Evolutionary conservation across 2,888 invertebrate genomes (phyloP).

Genomic region (Steinernema hermaphroditum): DNA sequence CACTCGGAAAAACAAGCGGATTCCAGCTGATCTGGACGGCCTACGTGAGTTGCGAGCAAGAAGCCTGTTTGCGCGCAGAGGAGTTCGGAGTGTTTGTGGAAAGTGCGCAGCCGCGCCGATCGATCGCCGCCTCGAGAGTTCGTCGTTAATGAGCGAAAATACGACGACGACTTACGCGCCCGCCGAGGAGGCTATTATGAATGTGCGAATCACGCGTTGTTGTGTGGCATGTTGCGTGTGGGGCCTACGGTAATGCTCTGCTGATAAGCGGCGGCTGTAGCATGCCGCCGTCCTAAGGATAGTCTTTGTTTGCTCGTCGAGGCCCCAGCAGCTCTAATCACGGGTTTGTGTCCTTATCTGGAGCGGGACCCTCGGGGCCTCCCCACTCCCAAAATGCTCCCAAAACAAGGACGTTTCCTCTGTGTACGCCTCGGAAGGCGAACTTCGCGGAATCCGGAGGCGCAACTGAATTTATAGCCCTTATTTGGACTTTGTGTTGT

Average conservation of each 20-base stretch:
- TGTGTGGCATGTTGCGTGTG: background rate
- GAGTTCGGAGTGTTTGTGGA: no score
- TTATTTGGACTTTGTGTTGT: conserved; percentile 21
- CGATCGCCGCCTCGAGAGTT: conserved; percentile 14
- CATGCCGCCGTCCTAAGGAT: no score
- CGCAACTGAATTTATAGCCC: conserved; percentile 9
- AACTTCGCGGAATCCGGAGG: background rate
- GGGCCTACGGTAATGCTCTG: background rate
- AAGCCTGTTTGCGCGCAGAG: no score
- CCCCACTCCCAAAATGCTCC: no score
- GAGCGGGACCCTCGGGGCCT: no score
- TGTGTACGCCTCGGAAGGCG: background rate
- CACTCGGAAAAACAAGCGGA: conserved; percentile 1
- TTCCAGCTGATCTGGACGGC: background rate
- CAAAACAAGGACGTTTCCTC: no score
- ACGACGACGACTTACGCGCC: background rate
- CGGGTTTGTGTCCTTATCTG: no score
- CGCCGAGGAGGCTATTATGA: no score
- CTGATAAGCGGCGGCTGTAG: no score
- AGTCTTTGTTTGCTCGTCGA: background rate
- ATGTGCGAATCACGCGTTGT: background rate
- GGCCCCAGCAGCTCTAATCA: no score
- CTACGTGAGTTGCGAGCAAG: background rate
- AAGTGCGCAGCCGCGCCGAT: background rate
- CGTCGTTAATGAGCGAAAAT: conserved; percentile 25